These are phyloP conservation scores for Arctocebus calabarensis DNA, from an alignment of 2,797 vertebrate genomes.

Conservation along the genomic window DNA sequence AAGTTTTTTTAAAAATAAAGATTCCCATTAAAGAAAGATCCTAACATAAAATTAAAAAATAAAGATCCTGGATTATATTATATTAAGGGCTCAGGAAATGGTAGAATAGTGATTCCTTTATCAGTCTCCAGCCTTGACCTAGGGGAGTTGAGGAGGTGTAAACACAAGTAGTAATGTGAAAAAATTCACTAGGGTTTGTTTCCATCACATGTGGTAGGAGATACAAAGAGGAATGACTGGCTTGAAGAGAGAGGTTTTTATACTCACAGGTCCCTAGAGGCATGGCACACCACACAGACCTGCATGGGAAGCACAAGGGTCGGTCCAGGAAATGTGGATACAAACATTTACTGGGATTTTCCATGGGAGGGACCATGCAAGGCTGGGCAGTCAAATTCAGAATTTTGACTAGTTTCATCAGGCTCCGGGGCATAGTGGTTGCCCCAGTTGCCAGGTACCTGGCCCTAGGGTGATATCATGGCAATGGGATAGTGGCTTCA, in stretches of 20 bases:
- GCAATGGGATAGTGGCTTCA: neutral
- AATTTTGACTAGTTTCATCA: neutral
- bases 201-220: neutral
- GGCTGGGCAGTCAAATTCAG: neutral
- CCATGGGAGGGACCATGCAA: neutral
- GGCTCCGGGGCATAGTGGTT: neutral
- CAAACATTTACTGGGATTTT: neutral
- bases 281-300: neutral
- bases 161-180: neutral
- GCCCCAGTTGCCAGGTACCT: neutral
- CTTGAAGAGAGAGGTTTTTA: neutral
- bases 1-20: neutral
- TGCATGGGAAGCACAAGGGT: neutral
- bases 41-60: neutral
- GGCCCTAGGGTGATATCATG: neutral
- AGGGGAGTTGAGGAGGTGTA: too few species aligned
- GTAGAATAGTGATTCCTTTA: neutral
- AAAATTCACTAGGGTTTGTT: neutral
- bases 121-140: neutral
- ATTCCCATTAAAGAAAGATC: neutral
- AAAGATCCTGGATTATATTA: neutral
- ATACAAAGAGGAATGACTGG: neutral
- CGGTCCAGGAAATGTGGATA: accelerated
- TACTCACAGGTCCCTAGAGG: neutral
- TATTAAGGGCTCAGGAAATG: neutral